Evolutionary conservation across 2,888 invertebrate species (phyloP).

Genomic region (Matsumyia berberina): DNA sequence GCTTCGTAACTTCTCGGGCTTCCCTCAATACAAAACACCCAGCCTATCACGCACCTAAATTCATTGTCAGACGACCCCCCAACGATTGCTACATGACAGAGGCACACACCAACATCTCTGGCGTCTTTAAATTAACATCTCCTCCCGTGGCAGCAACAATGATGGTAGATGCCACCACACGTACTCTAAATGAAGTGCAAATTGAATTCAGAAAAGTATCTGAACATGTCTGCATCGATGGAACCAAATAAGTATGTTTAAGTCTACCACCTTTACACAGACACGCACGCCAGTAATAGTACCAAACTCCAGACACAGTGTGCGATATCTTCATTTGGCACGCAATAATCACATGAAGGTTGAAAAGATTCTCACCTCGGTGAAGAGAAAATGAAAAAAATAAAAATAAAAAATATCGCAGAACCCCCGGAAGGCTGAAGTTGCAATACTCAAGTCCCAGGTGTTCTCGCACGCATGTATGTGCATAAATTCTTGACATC

Average conservation of each 20-base stretch:
- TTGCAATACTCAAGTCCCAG: conserved; percentile 60
- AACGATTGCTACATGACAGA: conserved; percentile 40
- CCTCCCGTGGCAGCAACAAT: conserved; percentile 34
- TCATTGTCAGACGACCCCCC: conserved; percentile 60
- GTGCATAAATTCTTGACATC: conserved; percentile 52
- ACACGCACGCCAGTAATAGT: conserved; percentile 21
- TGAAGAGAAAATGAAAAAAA: conserved; percentile 11
- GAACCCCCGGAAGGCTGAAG: conserved; percentile 60
- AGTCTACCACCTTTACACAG: conserved; percentile 47
- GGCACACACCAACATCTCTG: conserved; percentile 34
- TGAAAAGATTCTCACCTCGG: conserved; percentile 48
- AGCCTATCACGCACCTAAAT: conserved; percentile 55
- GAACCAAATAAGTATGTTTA: conserved; percentile 45
- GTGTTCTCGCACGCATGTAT: conserved; percentile 67
- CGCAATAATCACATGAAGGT: conserved; percentile 66
- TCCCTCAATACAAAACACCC: conserved; percentile 5
- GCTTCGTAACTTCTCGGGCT: background rate
- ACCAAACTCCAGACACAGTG: conserved; percentile 40
- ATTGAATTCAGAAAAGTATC: conserved; percentile 56
- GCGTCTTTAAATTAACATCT: conserved; percentile 68
- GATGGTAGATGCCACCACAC: conserved; percentile 60
- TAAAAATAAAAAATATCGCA: conserved; percentile 33
- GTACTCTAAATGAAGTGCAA: conserved; percentile 71
- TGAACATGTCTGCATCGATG: conserved; percentile 57
- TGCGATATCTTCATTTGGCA: conserved; percentile 70